phyloP scores from a whole-genome alignment of 2,797 vertebrate species.

The Meriones psammophilus region DNA sequence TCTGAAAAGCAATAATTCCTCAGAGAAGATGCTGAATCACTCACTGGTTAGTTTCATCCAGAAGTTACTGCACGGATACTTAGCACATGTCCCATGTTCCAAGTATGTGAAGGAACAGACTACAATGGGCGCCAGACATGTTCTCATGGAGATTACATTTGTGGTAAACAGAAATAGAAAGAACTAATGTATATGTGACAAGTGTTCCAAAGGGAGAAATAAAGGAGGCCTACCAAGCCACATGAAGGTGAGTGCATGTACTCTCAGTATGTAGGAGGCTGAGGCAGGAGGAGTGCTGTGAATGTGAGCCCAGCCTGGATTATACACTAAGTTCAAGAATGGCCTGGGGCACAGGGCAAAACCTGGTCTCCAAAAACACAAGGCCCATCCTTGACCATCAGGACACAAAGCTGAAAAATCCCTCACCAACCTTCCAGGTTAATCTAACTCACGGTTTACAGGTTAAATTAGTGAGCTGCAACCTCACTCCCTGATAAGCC shows the following conservation, averaged over 20 bases:
- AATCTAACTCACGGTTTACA: not conserved
- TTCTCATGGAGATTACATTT: not conserved
- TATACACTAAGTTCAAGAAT: not conserved
- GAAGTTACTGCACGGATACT: conserved; percentile 13
- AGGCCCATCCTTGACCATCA: not conserved
- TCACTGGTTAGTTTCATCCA: not conserved
- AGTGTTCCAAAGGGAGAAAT: not conserved
- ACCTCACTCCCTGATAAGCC: not conserved
- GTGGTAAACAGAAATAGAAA: not conserved
- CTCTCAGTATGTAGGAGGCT: not conserved
- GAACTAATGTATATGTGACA: not conserved
- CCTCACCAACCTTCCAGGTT: not conserved
- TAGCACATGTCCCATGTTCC: not conserved
- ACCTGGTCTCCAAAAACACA: not conserved
- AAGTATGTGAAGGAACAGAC: not conserved
- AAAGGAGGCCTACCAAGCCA: not conserved
- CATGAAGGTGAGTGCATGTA: not conserved
- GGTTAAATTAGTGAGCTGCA: not conserved
- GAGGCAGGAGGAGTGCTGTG: not conserved
- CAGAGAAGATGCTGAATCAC: conserved; percentile 55
- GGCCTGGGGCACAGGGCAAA: not conserved
- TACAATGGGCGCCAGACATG: not conserved
- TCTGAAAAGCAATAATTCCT: conserved; percentile 58
- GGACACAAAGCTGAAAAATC: conserved; percentile 4
- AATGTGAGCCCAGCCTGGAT: not conserved